These are phyloP conservation scores for Naso thynnoides DNA, from an alignment of 2,797 vertebrate genomes.

Conservation along the genomic window DNA sequence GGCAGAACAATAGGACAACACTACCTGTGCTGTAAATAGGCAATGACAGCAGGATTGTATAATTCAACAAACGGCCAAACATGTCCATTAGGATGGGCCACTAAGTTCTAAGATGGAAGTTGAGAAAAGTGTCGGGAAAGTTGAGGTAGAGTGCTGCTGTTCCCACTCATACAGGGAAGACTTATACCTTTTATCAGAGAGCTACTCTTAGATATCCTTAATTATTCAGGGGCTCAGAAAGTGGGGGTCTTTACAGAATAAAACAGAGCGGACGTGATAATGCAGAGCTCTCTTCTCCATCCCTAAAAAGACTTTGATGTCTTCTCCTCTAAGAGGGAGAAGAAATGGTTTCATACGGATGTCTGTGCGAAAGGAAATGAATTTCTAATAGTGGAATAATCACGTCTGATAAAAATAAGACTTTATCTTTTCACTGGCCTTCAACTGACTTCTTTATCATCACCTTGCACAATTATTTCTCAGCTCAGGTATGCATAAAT, in stretches of 20 bases:
- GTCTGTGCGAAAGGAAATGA: constrained; percentile 29
- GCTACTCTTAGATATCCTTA: constrained; percentile 60
- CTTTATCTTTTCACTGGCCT: constrained; percentile 30
- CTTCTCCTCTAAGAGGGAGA: constrained; percentile 29
- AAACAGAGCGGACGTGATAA: constrained; percentile 57
- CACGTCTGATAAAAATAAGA: constrained; percentile 51
- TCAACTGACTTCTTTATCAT: constrained; percentile 24
- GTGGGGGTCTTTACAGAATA: constrained; percentile 62
- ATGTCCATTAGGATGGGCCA: constrained; percentile 36
- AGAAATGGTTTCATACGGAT: constrained; percentile 2
- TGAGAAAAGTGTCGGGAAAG: constrained; percentile 31
- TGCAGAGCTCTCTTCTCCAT: constrained; percentile 42
- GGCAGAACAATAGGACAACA: constrained; percentile 13
- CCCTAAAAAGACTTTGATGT: constrained; percentile 58
- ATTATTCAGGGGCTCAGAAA: constrained; percentile 75
- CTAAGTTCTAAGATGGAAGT: constrained; percentile 27
- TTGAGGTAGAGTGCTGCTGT: constrained; percentile 32
- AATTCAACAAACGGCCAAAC: constrained; percentile 20
- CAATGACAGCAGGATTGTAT: not conserved
- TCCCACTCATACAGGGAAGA: constrained; percentile 35
- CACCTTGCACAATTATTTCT: constrained; percentile 6
- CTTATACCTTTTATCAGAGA: constrained; percentile 63
- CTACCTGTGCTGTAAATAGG: constrained; percentile 20
- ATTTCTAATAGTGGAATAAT: constrained; percentile 61
- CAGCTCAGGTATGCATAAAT: constrained; percentile 12